These are phyloP conservation scores for Lasioglossum albipes DNA, from an alignment of 1,140 invertebrate genomes.

Conservation along the genomic window DNA sequence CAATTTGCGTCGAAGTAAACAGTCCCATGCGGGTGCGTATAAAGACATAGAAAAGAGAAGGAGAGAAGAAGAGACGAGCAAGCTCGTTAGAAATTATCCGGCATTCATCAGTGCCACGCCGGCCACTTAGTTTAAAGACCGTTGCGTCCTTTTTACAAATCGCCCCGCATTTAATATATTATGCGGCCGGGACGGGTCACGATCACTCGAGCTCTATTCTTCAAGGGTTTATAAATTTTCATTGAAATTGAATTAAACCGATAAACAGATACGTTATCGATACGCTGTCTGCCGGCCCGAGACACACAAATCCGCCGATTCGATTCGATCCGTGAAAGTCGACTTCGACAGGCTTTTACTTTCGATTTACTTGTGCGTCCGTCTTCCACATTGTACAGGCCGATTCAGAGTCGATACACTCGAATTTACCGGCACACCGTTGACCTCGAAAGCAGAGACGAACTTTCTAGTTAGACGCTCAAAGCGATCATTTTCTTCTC, in stretches of 20 bases:
- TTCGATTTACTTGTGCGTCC: no score
- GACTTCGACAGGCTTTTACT: no score
- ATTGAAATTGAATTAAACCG: slow-evolving; percentile 24
- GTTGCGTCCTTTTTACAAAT: slow-evolving; percentile 51
- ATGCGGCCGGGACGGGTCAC: neutral
- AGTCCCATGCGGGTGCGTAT: slow-evolving; percentile 18
- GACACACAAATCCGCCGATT: no score
- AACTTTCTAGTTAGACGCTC: no score
- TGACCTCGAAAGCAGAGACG: no score
- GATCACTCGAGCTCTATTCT: slow-evolving; percentile 29
- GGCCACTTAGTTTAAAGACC: slow-evolving; percentile 46
- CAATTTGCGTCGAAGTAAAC: slow-evolving; percentile 40
- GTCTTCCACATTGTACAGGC: no score
- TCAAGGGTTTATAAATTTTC: slow-evolving; percentile 8
- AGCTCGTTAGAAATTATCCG: slow-evolving; percentile 56
- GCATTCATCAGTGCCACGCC: slow-evolving; percentile 46
- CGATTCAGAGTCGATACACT: no score
- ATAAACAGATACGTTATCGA: slow-evolving; percentile 14
- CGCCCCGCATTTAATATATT: slow-evolving; percentile 41
- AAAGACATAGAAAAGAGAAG: neutral
- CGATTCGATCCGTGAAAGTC: no score
- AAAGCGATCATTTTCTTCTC: no score
- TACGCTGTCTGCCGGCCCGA: no score
- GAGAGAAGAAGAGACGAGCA: no score
- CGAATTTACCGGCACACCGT: no score